Evolutionary conservation across 2,888 invertebrate species (phyloP), one percentile per base, ranked within the genome.

Genomic region (Drosophila testacea): DNA sequence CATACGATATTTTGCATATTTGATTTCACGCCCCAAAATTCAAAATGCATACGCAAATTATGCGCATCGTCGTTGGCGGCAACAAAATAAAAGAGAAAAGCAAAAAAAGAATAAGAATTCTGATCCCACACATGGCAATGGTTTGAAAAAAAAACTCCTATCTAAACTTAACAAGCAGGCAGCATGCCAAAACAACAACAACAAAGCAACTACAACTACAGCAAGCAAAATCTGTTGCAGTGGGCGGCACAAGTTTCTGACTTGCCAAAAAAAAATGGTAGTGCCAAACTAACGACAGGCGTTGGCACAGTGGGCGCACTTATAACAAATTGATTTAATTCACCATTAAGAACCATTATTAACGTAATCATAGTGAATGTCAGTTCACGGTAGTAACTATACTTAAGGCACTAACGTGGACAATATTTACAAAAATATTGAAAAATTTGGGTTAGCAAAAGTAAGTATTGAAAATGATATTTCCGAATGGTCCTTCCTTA

Each of bases 31-130:
- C 83, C 83, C 86, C 69, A 51, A 76, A 86, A 83, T 78, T 81
- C 81, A 81, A 85, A 84, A 81, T 86, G 73, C 88, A 86, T 72
- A 83, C 81, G 83, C 83, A 86, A 83, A 88, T 83, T 83, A 88
- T 88, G 86, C 88, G 81, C 88, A 83, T 73, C 86, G 81, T 73
- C 62, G 81, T 81, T 50, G 61, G 52, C 48, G 69, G 63, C 57
- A 48, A 44, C 44, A 60, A 41, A 50, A 66, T 55, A 73, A 74
- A 78, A 61, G 59, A 51, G 46, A 46, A 4, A 48, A 30, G 48
- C 6, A 9, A 57, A 38, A 47, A 55, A 11, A 9, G 32, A 32
- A 30, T 56, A 38, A 56, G 36, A 62, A 57, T 65, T 50, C 66
- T 42, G 79, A 79, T 73, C 83, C 79, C 81, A 77, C 83, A 86